Base-by-base conservation (phyloP, 2,113 vertebrate genomes). In the Echinops telfairi region DNA sequence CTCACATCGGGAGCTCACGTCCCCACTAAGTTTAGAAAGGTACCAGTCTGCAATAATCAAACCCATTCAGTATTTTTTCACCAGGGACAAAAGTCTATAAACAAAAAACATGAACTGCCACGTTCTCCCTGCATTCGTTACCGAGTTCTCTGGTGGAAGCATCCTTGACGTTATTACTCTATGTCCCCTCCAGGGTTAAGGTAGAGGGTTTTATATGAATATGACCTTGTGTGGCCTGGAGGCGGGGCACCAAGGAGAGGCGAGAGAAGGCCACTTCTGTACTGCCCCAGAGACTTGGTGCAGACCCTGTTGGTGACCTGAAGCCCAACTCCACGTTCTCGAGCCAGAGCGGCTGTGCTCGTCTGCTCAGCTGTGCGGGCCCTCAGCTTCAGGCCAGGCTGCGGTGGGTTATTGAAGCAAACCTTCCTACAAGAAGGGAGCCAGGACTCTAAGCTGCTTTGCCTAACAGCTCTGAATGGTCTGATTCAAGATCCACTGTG, bases 241-340 rank as follows among this genome's bases (percentile, higher is more conserved):
- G 96, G 90, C 86, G 92, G 64, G 36, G 97, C 82, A 79, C 68
- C 38, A 76, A 58, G 23, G 27, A 71, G 79, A 64, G 68, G 47
- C 25, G 70, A 25, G 43, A 97, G 62, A 96, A 94, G 94, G 88
- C 36, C 2, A n/a, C 94, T 96, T 97, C 94, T 96, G 97, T 95
- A 97, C 81, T 94, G 90, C 85, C 92, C 64, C 6, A 57, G 81
- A 89, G 94, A 94, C 96, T 97, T 1, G 76, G 97, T 97, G 92
- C 66, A 75, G 2, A 33, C 96, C 96, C 94, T 97, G 96, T 22
- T 93, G 79, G 60, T 2, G 66, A 86, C 94, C 95, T 95, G 97
- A 97, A 96, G 97, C 97, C 86, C 3, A 70, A 60, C 95, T 97
- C 47, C 47, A 53, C 10, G 47, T 96, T 96, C 97, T 97, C 97